Evolutionary conservation across 1,140 invertebrate species (phyloP), one percentile per base, ranked within the genome.

Genomic region (Heliconius nattereri): DNA sequence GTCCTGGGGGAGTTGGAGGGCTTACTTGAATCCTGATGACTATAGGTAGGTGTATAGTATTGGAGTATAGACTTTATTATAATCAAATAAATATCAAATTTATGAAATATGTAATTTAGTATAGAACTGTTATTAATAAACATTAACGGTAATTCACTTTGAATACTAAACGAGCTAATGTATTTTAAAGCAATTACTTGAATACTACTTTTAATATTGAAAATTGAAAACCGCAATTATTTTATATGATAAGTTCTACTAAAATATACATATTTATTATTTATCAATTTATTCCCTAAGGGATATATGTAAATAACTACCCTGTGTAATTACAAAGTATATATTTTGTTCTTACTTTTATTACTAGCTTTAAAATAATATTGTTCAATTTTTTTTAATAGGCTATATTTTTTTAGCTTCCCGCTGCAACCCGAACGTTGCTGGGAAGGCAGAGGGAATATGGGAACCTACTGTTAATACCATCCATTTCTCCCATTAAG

Each of bases 1-100:
- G 80, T 92, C 91, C 86, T 85, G 66, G 60, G 86, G 86, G 92
- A 89, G 77, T 81, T 9, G 74, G 81, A 85, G 80, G 82, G 82
- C 73, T 85, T 79, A 80, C 78, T 73, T 70, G 72, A 81, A 78
- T 84, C 81, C 74, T 75, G 78, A 78, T 71, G 75, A 57, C 79
- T 74, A 52, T 80, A 78, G 60, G n/a, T 66, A 32, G 0, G 23
- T 76, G 5, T 20, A 66, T 52, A 45, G 26, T 60, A 77, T 81
- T 73, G 19, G 11, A 81, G 23, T 66, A 49, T 76, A 54, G 16
- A 80, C 75, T 71, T 76, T 76, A 76, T 73, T 66, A 66, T 26
- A 26, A 66, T 66, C 60, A 29, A 66, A 16, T 66, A 2, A 66
- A 66, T 66, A 66, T 66, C 9, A 11, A 26, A 29, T 29, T 29